Conservation (phyloP, 2,113 vertebrate species). For the Actenoides lindsayi region DNA sequence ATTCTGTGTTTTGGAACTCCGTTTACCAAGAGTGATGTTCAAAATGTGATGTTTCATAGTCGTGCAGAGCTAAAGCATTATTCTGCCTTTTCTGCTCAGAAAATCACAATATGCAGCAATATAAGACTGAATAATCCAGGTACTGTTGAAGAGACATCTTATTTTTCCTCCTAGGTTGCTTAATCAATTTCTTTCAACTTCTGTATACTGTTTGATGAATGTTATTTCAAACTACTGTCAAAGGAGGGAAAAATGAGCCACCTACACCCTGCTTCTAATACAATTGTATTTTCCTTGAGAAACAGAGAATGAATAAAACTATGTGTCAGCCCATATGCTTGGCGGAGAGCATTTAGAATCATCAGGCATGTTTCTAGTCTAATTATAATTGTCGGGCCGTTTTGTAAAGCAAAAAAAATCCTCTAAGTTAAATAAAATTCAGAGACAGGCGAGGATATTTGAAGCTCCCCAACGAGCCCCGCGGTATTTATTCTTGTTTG, state of each 20-base stretch:
- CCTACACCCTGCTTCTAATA: neutral
- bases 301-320: slow-evolving; percentile 33
- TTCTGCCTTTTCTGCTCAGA: neutral
- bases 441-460: neutral
- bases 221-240: slow-evolving; percentile 44
- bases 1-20: neutral
- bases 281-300: slow-evolving; percentile 3
- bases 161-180: neutral
- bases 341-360: slow-evolving; percentile 8
- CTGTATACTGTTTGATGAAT: slow-evolving; percentile 6
- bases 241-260: slow-evolving; percentile 37
- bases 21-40: neutral
- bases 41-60: neutral
- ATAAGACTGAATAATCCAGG: neutral
- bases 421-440: neutral
- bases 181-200: slow-evolving; percentile 23
- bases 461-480: neutral
- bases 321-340: neutral
- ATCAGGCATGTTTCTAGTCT: neutral
- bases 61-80: neutral
- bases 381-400: neutral
- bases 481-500: neutral
- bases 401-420: neutral
- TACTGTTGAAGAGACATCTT: neutral
- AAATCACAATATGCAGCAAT: neutral